phyloP scores from a whole-genome alignment of 1,140 invertebrate species.

The Aphidius ervi region DNA sequence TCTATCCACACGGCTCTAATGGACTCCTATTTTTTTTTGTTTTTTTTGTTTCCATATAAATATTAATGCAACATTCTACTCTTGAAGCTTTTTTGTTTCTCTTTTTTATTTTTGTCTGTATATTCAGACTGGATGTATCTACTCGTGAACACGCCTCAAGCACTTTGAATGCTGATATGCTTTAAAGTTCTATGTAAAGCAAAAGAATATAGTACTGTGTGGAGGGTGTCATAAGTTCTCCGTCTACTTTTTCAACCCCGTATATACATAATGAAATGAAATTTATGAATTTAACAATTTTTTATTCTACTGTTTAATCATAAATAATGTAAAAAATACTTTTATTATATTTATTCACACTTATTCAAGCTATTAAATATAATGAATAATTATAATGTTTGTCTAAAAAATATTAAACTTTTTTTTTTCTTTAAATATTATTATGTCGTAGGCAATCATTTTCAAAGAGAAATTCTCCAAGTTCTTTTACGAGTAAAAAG shows the following conservation, averaged over 20 bases:
- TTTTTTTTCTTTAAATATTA: no score
- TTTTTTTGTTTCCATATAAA: slow-evolving; percentile 50
- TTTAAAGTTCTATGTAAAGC: slow-evolving; percentile 20
- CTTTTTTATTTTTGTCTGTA: slow-evolving; percentile 37
- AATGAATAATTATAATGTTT: no score
- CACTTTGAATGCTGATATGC: slow-evolving; percentile 49
- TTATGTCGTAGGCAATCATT: neutral
- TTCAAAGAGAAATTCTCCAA: slow-evolving; percentile 3
- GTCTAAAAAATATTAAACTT: no score
- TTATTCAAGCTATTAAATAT: neutral
- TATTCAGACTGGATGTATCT: neutral
- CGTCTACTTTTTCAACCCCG: neutral
- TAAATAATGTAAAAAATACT: no score
- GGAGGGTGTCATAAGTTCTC: neutral
- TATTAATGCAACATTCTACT: slow-evolving; percentile 56
- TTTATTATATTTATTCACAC: no score
- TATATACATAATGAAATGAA: slow-evolving; percentile 2
- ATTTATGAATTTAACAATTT: slow-evolving; percentile 5
- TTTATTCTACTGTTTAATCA: no score
- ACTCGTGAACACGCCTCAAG: slow-evolving; percentile 32
- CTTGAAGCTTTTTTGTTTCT: slow-evolving; percentile 51
- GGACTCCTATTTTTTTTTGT: slow-evolving; percentile 14
- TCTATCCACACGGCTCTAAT: slow-evolving; percentile 19
- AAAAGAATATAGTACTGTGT: slow-evolving; percentile 3
- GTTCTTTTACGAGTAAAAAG: slow-evolving; percentile 8